Evolutionary conservation across 2,113 vertebrate species (phyloP), one percentile per base, ranked within the genome.

Genomic region (Calonectris borealis): DNA sequence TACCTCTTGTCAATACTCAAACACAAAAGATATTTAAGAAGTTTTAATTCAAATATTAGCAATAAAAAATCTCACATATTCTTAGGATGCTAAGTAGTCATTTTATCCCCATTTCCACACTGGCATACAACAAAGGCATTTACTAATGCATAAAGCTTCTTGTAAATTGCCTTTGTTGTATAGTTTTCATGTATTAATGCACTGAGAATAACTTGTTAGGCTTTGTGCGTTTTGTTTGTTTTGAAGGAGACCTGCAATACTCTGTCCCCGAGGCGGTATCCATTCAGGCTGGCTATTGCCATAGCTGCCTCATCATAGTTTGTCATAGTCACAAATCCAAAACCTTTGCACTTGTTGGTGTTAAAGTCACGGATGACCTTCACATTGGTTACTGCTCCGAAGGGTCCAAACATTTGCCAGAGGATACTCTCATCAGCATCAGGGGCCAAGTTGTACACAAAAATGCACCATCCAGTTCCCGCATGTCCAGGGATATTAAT

Each of bases 271-370:
- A 99, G 99, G 92, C 99, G 99, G 84, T 99, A 99, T 98, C 99
- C 99, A 78, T 99, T 99, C 97, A 99, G 98, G 98, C 99, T 99
- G 97, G 99, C 99, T 95, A 99, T 99, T 88, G 99, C 99, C 98
- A 99, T 99, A 69, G 99, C 99, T 11, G 99, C 99, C 98, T 99
- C 99, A 18, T 99, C 99, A 75, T 99, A 99, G 99, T 99, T 99
- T 96, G 99, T 99, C 99, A 99, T 99, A 98, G 99, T 99, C 98
- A 99, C 99, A 98, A 99, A 99, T 97, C 99, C 99, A 98, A 99
- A 99, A 97, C 99, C 99, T 98, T 99, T 99, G 98, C 99, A 99
- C 98, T 99, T 99, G 98, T 99, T 99, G 97, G 99, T 99, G 98
- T 99, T 99, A 96, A 99, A 99, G 98, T 99, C 99, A 91, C 99